phyloP scores from a whole-genome alignment of 2,797 vertebrate genomes.

The Parauchenoglanis ngamensis region DNA sequence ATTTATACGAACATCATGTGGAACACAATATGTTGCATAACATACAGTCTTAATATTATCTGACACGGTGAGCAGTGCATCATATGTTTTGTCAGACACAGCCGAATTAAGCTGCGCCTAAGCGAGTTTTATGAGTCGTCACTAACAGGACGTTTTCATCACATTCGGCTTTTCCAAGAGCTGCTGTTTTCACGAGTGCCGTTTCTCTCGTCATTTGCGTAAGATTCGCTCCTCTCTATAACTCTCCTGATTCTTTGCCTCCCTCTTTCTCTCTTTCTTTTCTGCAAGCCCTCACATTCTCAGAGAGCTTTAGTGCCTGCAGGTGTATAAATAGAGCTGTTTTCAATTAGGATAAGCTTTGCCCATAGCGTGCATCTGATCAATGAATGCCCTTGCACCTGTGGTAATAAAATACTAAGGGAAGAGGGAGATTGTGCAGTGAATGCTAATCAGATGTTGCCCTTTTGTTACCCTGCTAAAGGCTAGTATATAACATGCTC shows the following conservation, averaged over 20 bases:
- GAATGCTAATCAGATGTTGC: slow-evolving; percentile 82
- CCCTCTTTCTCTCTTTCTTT: slow-evolving; percentile 43
- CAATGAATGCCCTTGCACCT: slow-evolving; percentile 83
- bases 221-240: slow-evolving; percentile 23
- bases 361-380: slow-evolving; percentile 80
- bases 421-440: slow-evolving; percentile 69
- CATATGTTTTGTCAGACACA: neutral
- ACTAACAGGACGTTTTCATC: slow-evolving; percentile 29
- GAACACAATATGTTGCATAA: neutral
- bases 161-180: slow-evolving; percentile 28
- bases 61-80: slow-evolving; percentile 8
- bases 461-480: slow-evolving; percentile 75
- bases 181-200: slow-evolving; percentile 23
- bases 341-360: slow-evolving; percentile 78
- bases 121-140: slow-evolving; percentile 16
- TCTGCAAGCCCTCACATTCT: slow-evolving; percentile 62
- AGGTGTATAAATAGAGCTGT: slow-evolving; percentile 88
- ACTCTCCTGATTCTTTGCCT: slow-evolving; percentile 19
- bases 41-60: slow-evolving; percentile 4
- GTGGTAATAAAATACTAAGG: slow-evolving; percentile 83
- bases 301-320: slow-evolving; percentile 79
- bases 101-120: slow-evolving; percentile 4
- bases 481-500: slow-evolving; percentile 70
- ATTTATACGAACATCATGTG: slow-evolving; percentile 1
- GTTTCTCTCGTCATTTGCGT: slow-evolving; percentile 16